Base-by-base conservation (phyloP, 2,888 invertebrate genomes). In the Leucoptera coffeella region DNA sequence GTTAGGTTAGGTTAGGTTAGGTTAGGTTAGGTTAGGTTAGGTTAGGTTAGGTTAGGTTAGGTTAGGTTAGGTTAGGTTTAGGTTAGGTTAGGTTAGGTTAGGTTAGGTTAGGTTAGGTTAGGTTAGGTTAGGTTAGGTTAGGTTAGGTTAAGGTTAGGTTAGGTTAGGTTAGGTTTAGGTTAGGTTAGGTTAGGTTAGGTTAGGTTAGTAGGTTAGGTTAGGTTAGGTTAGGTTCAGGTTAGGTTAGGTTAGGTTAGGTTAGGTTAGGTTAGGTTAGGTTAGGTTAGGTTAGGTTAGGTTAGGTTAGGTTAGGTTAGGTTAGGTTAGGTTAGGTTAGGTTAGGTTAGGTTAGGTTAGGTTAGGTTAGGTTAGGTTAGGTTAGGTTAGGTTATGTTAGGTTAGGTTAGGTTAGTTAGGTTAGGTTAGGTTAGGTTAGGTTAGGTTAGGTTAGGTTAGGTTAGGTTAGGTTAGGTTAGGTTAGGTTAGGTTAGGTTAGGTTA, bases 401-500 rank as follows among this genome's bases (percentile, higher is more conserved):
- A 29, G 29, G 31, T 29, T 31, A 29, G 29, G 31, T 29, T 32
- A 29, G 24, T 22, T 28, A 26, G 22, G 19, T 23, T 23, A 19
- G 24, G 20, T 22, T 17, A 22, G 21, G 25, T 24, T 26, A 21
- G 30, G 30, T 30, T 30, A 28, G 30, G 30, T 30, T 30, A 28
- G 32, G 32, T 32, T 32, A 28, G 32, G 32, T 32, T 32, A 28
- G 32, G 32, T 32, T 32, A 25, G 32, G 32, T 32, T 32, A 29
- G 32, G 32, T 32, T 32, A 29, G 30, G 28, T 29, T 31, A 30
- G 33, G 33, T 33, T 33, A 30, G 33, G 33, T 33, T 33, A 30
- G 33, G 32, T 32, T 32, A 28, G 33, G 33, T 33, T 33, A 29
- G 33, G 33, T 33, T 33, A 30, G 33, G 33, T 31, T 31, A 25